phyloP scores from a whole-genome alignment of 2,888 invertebrate species.

The Aethes cnicana region DNA sequence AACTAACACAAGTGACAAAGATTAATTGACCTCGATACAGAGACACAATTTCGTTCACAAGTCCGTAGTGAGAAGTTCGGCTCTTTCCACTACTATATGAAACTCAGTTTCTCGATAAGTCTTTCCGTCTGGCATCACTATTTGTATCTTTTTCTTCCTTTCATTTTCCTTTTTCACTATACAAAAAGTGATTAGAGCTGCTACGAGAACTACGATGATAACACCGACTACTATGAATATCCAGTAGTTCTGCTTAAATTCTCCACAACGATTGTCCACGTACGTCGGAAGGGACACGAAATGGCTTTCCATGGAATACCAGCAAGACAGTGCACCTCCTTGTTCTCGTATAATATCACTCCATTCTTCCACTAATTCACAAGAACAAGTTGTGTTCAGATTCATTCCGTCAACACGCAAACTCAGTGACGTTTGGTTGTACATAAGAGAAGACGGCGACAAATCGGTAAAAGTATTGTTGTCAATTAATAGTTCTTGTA shows the following conservation, averaged over 20 bases:
- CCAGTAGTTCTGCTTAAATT: conserved; percentile 73
- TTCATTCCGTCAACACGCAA: conserved; percentile 82
- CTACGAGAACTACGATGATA: conserved; percentile 66
- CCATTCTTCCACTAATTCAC: conserved; percentile 70
- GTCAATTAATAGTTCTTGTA: conserved; percentile 82
- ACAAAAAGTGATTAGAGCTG: conserved; percentile 73
- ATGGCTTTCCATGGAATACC: conserved; percentile 66
- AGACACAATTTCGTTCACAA: conserved; percentile 72
- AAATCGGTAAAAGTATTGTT: conserved; percentile 84
- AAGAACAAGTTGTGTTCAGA: conserved; percentile 83
- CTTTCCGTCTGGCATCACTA: conserved; percentile 91
- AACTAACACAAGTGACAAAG: conserved; percentile 37
- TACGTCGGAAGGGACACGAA: conserved; percentile 67
- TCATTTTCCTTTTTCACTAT: conserved; percentile 76
- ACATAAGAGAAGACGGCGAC: conserved; percentile 81
- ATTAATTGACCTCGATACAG: conserved; percentile 41
- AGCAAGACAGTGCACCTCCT: conserved; percentile 65
- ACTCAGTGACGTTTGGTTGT: conserved; percentile 80
- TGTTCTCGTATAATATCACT: conserved; percentile 58
- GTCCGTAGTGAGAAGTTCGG: conserved; percentile 91
- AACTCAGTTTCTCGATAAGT: conserved; percentile 93
- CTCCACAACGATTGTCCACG: conserved; percentile 66
- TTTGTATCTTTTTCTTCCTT: conserved; percentile 83
- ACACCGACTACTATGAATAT: conserved; percentile 74
- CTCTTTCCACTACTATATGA: conserved; percentile 92